phyloP scores from a whole-genome alignment of 53 echinoderm and acorn worm genomes.

The Glandiceps talaboti region DNA sequence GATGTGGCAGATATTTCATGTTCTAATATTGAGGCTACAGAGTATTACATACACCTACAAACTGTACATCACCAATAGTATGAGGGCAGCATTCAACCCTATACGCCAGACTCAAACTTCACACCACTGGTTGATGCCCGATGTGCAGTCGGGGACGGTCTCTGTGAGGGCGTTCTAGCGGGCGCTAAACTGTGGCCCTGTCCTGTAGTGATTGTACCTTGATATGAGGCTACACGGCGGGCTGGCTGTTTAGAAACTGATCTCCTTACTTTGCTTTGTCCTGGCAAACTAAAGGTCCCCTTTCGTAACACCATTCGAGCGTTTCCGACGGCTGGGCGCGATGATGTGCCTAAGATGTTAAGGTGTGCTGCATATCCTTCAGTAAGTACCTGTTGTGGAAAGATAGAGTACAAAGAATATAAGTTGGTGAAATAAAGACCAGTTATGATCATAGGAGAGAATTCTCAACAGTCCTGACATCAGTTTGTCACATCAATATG shows the following conservation, averaged over 20 bases:
- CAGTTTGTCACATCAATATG: too few relatives aligned
- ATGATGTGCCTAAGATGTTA: conserved; percentile 45
- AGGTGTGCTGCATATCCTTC: conserved; percentile 91
- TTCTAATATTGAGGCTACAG: too few relatives aligned
- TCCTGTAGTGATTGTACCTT: conserved; percentile 7
- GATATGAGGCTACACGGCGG: conserved; percentile 62
- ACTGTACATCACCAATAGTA: too few relatives aligned
- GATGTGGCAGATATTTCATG: too few relatives aligned
- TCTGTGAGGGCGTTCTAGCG: background rate
- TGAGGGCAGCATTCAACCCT: too few relatives aligned
- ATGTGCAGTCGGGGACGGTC: background rate
- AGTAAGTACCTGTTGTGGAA: conserved; percentile 41
- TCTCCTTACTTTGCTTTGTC: conserved; percentile 49
- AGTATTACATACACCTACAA: too few relatives aligned
- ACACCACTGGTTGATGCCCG: background rate
- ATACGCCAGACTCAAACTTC: background rate
- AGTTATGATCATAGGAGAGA: background rate
- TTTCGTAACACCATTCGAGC: conserved; percentile 68
- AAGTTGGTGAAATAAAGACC: background rate
- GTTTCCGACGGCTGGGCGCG: conserved; percentile 74
- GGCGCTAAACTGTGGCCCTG: conserved; percentile 7
- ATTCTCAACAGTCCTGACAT: background rate
- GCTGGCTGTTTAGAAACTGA: conserved; percentile 47
- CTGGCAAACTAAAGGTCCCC: conserved; percentile 87
- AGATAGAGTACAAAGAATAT: background rate